These are phyloP conservation scores for Lithophane ornitopus DNA, from an alignment of 2,888 invertebrate species.

Conservation along the genomic window DNA sequence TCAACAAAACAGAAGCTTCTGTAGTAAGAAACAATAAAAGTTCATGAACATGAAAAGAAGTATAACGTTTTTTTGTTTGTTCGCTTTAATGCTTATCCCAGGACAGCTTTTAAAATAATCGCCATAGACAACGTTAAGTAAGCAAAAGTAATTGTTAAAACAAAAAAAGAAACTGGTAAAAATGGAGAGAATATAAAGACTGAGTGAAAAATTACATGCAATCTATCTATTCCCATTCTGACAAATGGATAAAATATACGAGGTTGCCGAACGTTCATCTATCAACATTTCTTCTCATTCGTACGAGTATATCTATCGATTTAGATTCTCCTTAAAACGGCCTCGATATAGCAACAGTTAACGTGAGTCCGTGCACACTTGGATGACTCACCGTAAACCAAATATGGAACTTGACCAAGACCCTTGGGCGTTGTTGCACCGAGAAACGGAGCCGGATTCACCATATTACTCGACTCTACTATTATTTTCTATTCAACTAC, in stretches of 20 bases:
- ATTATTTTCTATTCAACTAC: constrained; percentile 59
- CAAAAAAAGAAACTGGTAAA: not conserved
- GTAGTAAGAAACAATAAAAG: constrained; percentile 44
- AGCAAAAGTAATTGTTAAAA: constrained; percentile 13
- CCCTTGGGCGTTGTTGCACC: constrained; percentile 66
- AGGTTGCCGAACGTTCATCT: constrained; percentile 62
- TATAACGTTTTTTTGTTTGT: constrained; percentile 13
- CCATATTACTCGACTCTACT: constrained; percentile 49
- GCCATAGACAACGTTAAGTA: constrained; percentile 2
- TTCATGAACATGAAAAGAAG: constrained; percentile 26
- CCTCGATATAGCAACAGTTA: constrained; percentile 74
- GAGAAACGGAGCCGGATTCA: constrained; percentile 74
- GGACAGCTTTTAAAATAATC: constrained; percentile 16
- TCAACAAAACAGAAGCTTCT: constrained; percentile 32
- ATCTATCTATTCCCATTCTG: constrained; percentile 49
- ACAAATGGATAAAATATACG: constrained; percentile 59
- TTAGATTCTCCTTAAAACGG: constrained; percentile 71
- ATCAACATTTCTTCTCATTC: constrained; percentile 59
- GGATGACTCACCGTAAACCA: constrained; percentile 80
- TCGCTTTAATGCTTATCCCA: constrained; percentile 4
- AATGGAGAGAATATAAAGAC: constrained; percentile 26
- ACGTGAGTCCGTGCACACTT: constrained; percentile 65
- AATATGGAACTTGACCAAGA: constrained; percentile 78
- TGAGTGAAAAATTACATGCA: constrained; percentile 37
- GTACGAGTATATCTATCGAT: constrained; percentile 62